phyloP scores from a whole-genome alignment of 2,888 invertebrate species.

The Eupithecia subfuscata region DNA sequence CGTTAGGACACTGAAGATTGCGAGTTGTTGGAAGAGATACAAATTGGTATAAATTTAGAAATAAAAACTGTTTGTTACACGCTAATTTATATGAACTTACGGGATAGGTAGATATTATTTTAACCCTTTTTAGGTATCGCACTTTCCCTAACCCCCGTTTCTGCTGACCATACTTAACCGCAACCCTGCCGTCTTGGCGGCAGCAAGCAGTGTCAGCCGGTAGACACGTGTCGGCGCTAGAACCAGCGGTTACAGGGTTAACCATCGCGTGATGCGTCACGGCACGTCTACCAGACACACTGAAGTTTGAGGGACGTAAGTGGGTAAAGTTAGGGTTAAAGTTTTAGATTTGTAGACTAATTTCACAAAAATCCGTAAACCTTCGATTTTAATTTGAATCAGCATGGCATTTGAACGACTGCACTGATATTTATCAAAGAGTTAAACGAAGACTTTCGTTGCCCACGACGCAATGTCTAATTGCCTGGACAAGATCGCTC shows the following conservation, averaged over 20 bases:
- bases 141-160: neutral
- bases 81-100: neutral
- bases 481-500: too few relatives aligned
- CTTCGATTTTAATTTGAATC: neutral
- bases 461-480: too few relatives aligned
- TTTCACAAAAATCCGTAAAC: neutral
- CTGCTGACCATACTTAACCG: neutral
- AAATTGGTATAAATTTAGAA: neutral
- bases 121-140: neutral
- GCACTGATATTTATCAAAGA: neutral
- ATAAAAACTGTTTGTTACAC: neutral
- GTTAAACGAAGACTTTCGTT: too few relatives aligned
- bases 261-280: constrained; percentile 24
- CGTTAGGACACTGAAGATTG: neutral
- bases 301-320: constrained; percentile 15
- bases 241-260: constrained; percentile 28
- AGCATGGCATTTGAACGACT: neutral
- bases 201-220: constrained; percentile 40
- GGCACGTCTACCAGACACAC: constrained; percentile 24
- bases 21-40: too few relatives aligned
- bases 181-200: constrained; percentile 33
- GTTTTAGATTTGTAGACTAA: constrained; percentile 3
- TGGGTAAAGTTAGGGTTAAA: constrained; percentile 16
- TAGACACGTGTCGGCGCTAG: constrained; percentile 10
- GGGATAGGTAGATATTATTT: neutral